A percentile compares a stretch with the other conserved stretches of the same genome.
These are phyloP conservation scores for Oncorhynchus masou DNA, from an alignment of 2,113 vertebrate species.

Conservation along the genomic window DNA sequence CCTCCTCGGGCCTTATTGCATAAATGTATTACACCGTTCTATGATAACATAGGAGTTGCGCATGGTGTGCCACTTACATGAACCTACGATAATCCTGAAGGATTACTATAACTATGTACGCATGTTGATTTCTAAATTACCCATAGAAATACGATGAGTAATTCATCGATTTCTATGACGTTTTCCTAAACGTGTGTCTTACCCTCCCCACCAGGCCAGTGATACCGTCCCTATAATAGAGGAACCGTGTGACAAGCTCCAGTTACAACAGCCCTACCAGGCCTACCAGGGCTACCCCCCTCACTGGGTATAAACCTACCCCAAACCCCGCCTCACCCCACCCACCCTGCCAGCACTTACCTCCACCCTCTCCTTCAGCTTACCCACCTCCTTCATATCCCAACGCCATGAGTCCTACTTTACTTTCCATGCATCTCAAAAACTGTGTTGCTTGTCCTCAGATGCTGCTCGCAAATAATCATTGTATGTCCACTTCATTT, in stretches of 20 bases:
- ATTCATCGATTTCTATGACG: constrained; percentile 20
- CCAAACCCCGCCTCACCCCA: neutral
- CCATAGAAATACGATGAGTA: neutral
- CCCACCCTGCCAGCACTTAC: neutral
- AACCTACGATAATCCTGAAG: neutral
- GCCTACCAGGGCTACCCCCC: constrained; percentile 74
- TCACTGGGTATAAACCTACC: constrained; percentile 74
- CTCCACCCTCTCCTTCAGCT: neutral
- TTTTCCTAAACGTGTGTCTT: constrained; percentile 62
- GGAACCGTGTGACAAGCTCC: constrained; percentile 77
- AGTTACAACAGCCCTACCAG: constrained; percentile 72
- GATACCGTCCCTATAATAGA: constrained; percentile 78
- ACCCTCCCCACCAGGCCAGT: constrained; percentile 77
- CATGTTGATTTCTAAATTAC: constrained; percentile 16
- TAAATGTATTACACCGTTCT: too few relatives aligned
- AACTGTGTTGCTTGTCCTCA: neutral
- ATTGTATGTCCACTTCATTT: too few relatives aligned
- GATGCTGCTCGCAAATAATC: too few relatives aligned
- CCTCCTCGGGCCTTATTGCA: too few relatives aligned
- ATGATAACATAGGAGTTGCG: neutral
- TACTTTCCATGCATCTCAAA: neutral
- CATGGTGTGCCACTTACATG: neutral
- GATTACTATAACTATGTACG: neutral
- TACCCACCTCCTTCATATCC: neutral
- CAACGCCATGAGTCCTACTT: too few relatives aligned